Evolutionary conservation across 2,797 vertebrate species (phyloP).

Genomic region (Hyperoplus immaculatus): DNA sequence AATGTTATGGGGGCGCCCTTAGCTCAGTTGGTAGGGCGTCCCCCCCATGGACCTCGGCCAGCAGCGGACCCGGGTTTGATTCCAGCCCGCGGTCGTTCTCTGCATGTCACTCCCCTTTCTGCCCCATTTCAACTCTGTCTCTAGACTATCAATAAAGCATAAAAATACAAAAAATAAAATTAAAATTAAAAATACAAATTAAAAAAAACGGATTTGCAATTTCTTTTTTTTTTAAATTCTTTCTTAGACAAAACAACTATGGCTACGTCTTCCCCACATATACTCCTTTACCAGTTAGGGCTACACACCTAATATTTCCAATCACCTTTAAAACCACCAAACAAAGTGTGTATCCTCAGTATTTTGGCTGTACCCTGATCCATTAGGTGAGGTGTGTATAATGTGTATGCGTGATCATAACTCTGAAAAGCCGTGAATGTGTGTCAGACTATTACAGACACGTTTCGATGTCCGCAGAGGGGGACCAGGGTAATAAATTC

Average conservation of each 20-base stretch:
- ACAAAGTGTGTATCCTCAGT: slow-evolving; percentile 18
- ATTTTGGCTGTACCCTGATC: slow-evolving; percentile 46
- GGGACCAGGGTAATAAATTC: slow-evolving; percentile 71
- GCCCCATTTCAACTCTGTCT: no score
- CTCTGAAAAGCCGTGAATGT: slow-evolving; percentile 60
- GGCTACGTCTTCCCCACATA: background rate
- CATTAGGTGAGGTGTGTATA: slow-evolving; percentile 28
- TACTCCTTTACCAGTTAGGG: background rate
- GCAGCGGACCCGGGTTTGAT: no score
- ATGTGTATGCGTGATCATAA: slow-evolving; percentile 25
- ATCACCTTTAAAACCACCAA: background rate
- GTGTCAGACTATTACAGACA: slow-evolving; percentile 61
- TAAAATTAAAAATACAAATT: no score
- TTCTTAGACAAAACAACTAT: background rate
- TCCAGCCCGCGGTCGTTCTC: no score
- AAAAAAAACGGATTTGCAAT: no score
- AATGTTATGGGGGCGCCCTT: no score
- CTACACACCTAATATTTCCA: background rate
- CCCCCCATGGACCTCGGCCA: no score
- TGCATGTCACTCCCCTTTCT: no score
- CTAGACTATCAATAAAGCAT: no score
- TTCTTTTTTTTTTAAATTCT: no score
- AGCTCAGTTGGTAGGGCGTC: no score
- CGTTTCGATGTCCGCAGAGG: slow-evolving; percentile 58
- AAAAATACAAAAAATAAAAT: no score